A percentile compares a stretch with the other conserved stretches of the same genome.
These are phyloP conservation scores for Rutpela maculata DNA, from an alignment of 2,888 invertebrate species.

Conservation along the genomic window DNA sequence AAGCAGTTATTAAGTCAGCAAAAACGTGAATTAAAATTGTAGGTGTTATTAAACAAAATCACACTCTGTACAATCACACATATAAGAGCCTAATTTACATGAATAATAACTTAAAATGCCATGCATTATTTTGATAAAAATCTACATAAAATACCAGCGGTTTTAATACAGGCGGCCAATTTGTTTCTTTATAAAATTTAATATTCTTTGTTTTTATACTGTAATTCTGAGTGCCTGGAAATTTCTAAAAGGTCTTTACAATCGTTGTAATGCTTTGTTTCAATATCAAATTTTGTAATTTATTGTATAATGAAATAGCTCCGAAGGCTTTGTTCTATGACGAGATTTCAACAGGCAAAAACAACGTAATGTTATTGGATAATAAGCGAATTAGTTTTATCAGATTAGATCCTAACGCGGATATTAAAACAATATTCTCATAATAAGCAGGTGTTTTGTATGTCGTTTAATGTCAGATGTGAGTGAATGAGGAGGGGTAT, in stretches of 20 bases:
- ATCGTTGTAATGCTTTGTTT: slow-evolving; percentile 35
- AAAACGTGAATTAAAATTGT: slow-evolving; percentile 57
- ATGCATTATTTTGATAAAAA: slow-evolving; percentile 70
- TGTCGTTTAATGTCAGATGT: background rate
- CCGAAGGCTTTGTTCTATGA: slow-evolving; percentile 16
- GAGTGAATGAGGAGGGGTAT: too few species aligned
- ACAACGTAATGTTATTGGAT: slow-evolving; percentile 21
- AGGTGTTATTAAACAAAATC: slow-evolving; percentile 71
- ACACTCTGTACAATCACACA: slow-evolving; percentile 69
- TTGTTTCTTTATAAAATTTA: slow-evolving; percentile 47
- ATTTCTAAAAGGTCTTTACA: slow-evolving; percentile 33
- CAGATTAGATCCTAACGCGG: slow-evolving; percentile 18
- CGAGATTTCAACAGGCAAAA: slow-evolving; percentile 15
- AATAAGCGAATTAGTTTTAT: slow-evolving; percentile 23
- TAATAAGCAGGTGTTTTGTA: slow-evolving; percentile 12
- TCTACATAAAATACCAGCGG: slow-evolving; percentile 65
- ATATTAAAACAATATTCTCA: slow-evolving; percentile 7
- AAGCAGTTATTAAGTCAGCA: slow-evolving; percentile 42
- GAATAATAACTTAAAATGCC: slow-evolving; percentile 72
- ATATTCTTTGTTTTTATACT: slow-evolving; percentile 18
- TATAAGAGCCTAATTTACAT: slow-evolving; percentile 71
- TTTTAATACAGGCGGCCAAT: slow-evolving; percentile 48
- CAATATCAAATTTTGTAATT: slow-evolving; percentile 36
- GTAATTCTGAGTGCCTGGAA: slow-evolving; percentile 33
- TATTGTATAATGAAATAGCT: slow-evolving; percentile 34